Evolutionary conservation across 2,888 invertebrate genomes (phyloP).

Genomic region (Scaptomyza tumidula): DNA sequence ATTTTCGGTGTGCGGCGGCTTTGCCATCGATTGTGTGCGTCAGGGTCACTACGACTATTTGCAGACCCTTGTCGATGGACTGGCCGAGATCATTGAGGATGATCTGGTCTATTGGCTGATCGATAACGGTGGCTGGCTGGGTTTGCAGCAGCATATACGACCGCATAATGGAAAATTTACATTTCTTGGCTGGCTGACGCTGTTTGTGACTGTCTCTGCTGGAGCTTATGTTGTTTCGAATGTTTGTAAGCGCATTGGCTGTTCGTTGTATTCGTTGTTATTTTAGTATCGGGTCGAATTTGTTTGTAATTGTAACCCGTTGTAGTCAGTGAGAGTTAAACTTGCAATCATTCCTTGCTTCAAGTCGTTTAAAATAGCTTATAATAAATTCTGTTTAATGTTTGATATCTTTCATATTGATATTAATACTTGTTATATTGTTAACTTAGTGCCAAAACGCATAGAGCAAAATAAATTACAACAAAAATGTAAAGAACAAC

Average conservation of each 20-base stretch:
- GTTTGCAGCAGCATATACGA: slow-evolving; percentile 82
- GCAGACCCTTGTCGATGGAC: slow-evolving; percentile 90
- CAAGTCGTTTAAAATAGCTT: slow-evolving; percentile 52
- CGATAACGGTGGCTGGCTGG: slow-evolving; percentile 92
- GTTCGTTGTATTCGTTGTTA: slow-evolving; percentile 83
- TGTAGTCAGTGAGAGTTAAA: slow-evolving; percentile 61
- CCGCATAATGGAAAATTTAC: slow-evolving; percentile 81
- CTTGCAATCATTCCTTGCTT: slow-evolving; percentile 70
- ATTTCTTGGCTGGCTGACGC: slow-evolving; percentile 82
- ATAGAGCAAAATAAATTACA: slow-evolving; percentile 58
- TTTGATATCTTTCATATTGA: slow-evolving; percentile 46
- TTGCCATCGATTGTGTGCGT: slow-evolving; percentile 92
- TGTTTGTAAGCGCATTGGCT: slow-evolving; percentile 82
- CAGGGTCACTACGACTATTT: slow-evolving; percentile 92
- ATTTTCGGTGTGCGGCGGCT: slow-evolving; percentile 92
- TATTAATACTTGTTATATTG: slow-evolving; percentile 65
- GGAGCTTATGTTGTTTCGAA: slow-evolving; percentile 82
- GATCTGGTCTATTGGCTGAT: slow-evolving; percentile 90
- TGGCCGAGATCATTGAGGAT: slow-evolving; percentile 90
- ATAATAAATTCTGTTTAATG: slow-evolving; percentile 55
- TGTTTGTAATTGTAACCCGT: slow-evolving; percentile 36
- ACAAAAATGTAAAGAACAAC: not conserved
- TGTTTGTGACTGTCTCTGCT: slow-evolving; percentile 83
- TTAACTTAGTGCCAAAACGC: slow-evolving; percentile 63
- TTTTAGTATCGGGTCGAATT: slow-evolving; percentile 67